Base-by-base conservation (phyloP, 2,113 vertebrate species). In the Brachyhypopomus occidentalis region DNA sequence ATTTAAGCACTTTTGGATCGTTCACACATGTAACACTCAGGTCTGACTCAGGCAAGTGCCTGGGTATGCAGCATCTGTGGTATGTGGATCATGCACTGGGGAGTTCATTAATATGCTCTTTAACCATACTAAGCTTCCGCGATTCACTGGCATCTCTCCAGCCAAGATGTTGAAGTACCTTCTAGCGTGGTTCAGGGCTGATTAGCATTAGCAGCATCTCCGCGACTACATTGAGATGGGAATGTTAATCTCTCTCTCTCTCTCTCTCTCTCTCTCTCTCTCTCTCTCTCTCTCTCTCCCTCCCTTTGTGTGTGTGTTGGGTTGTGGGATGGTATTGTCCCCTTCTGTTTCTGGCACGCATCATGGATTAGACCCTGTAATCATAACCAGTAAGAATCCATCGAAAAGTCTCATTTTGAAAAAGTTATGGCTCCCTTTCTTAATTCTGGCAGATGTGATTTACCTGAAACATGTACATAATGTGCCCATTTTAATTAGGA, bases 111-210 rank as follows among this genome's bases (percentile, higher is more conserved):
- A 81, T 27, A 78, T 34, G 69, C 62, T 69, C 71, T 20, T 52
- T n/a, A 20, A 36, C 63, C 70, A 64, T 66, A 55, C 59, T 30
- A 77, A 62, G 73, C 23, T 70, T 70, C 12, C 59, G 2, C 12
- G 64, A 60, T 83, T 52, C 78, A 74, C 45, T 66, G 59, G 59
- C 62, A 38, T 76, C 30, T 69, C 27, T 75, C 76, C 77, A 52
- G 77, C 45, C 69, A 73, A 77, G 77, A 85, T 79, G 73, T 67
- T 56, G 70, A 66, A n/a, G 73, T 66, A 70, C 58, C 77, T 73
- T 73, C 71, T 82, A 79, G 80, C 56, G 25, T 19, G 72, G 64
- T 79, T 82, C 84, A 83, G 63, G 63, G 34, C 56, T 76, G 80
- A 83, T 83, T 83, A 85, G 36, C 77, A 80, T 85, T 77, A 52